These are phyloP conservation scores for Protonibea diacanthus DNA, from an alignment of 2,797 vertebrate species.

Conservation along the genomic window DNA sequence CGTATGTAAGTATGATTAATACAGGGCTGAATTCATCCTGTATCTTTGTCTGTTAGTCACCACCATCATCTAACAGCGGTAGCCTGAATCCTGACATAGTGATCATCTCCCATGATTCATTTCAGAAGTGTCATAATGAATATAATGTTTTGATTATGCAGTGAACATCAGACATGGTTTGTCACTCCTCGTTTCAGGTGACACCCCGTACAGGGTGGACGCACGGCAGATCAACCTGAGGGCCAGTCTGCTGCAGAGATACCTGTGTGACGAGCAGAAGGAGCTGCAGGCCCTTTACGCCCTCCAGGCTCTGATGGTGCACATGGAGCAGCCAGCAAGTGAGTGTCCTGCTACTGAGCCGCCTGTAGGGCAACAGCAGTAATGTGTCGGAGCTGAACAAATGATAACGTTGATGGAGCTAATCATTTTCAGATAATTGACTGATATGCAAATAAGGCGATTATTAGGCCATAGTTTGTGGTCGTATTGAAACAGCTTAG, in stretches of 20 bases:
- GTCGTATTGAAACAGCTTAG: neutral
- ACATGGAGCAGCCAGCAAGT: conserved; percentile 98
- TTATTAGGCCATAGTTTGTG: neutral
- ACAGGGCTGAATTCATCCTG: neutral
- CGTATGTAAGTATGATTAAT: conserved; percentile 86
- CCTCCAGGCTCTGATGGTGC: conserved; percentile 96
- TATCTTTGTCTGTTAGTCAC: neutral
- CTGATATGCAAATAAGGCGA: neutral
- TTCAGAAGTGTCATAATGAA: too few species aligned
- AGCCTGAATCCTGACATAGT: neutral
- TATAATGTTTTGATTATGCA: neutral
- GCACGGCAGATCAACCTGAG: conserved; percentile 86
- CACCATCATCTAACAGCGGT: neutral
- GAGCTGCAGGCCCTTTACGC: conserved; percentile 98
- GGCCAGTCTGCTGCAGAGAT: conserved; percentile 93
- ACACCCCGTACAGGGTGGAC: conserved; percentile 91
- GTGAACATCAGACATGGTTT: neutral
- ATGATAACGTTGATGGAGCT: neutral
- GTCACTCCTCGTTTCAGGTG: conserved; percentile 80
- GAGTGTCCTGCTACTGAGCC: conserved; percentile 78
- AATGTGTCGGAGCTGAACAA: neutral
- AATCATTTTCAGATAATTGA: neutral
- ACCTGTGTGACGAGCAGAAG: conserved; percentile 92
- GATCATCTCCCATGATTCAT: neutral
- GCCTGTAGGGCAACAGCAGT: neutral